Evolutionary conservation across 2,888 invertebrate genomes (phyloP), one percentile per base, ranked within the genome.

Genomic region (Eumerus sabulonum): DNA sequence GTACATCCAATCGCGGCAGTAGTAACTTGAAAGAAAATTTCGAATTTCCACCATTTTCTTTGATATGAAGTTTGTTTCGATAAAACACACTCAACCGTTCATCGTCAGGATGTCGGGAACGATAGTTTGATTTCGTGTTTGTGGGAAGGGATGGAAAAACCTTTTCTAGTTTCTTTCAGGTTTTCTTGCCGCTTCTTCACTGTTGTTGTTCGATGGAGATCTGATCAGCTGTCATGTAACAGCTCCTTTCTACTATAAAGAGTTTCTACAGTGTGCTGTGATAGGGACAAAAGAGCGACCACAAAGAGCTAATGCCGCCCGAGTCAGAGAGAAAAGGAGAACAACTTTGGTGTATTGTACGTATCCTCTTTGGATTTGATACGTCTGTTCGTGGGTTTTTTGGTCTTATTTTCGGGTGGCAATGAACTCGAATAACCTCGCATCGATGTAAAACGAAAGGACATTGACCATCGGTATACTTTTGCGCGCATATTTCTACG

Each of bases 341-440:
- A 45, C 1, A 45, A 4, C 38, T 16, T 19, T 5, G 17, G 1
- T 51, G 45, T 47, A 53, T 53, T 36, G 48, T 16, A 7, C 50
- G 50, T 38, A 57, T 62, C 56, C 56, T 50, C 50, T 50, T 56
- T 1, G 35, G 27, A 7, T 27, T 27, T 27, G 27, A 4, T 27
- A 27, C 7, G 2, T 27, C 7, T 27, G 27, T 27, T 47, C 42
- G 35, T 13, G 54, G 35, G 11, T 44, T 50, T 42, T 36, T 60
- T 59, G 47, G 9, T 18, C 56, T 66, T 57, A 57, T 62, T 62
- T 77, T 60, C 45, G 62, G 56, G 51, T 77, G 72, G 51, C 67
- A 77, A 72, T 77, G 77, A 77, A 72, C 77, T 72, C 18, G 17
- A 67, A 56, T 77, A 67, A 77, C 77, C 72, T 62, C 27, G 53